Conservation (phyloP, 1,140 invertebrate genomes). For the Drosophila varians region DNA sequence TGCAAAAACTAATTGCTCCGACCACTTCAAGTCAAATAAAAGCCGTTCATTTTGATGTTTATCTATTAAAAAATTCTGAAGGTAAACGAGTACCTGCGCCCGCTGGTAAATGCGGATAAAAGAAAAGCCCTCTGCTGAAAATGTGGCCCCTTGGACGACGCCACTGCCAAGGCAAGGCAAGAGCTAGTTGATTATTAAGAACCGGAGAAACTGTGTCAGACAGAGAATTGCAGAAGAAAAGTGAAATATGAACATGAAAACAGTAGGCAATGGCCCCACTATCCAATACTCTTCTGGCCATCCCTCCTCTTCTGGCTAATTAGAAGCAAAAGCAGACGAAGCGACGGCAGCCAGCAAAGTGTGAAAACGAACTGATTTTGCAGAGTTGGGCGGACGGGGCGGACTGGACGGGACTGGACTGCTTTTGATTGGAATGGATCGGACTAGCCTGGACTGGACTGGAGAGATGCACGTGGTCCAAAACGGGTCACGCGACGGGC, state of each 20-base stretch:
- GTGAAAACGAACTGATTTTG: conserved; percentile 56
- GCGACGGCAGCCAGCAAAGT: conserved; percentile 65
- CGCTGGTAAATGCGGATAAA: no score
- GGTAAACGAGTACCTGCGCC: no score
- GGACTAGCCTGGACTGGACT: conserved; percentile 40
- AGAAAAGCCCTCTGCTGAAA: no score
- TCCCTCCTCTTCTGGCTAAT: conserved; percentile 31
- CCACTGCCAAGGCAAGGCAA: neutral
- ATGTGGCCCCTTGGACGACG: neutral
- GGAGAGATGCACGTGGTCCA: conserved; percentile 4
- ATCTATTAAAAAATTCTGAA: no score
- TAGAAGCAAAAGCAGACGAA: conserved; percentile 45
- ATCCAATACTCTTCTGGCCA: neutral
- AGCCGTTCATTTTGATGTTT: no score
- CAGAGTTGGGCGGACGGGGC: conserved; percentile 9
- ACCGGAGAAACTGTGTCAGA: conserved; percentile 33
- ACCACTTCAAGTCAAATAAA: no score
- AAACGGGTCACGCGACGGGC: conserved; percentile 55
- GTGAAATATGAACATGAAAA: conserved; percentile 30
- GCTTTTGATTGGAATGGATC: conserved; percentile 21
- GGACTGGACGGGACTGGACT: conserved; percentile 35
- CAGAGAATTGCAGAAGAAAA: conserved; percentile 12
- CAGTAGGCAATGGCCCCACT: neutral
- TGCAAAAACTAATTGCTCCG: no score
- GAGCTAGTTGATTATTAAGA: neutral